Percentiles rank a stretch among this genome's conserved stretches.
Evolutionary conservation across 1,140 invertebrate species (phyloP).

Genomic region (Melitaea cinxia): DNA sequence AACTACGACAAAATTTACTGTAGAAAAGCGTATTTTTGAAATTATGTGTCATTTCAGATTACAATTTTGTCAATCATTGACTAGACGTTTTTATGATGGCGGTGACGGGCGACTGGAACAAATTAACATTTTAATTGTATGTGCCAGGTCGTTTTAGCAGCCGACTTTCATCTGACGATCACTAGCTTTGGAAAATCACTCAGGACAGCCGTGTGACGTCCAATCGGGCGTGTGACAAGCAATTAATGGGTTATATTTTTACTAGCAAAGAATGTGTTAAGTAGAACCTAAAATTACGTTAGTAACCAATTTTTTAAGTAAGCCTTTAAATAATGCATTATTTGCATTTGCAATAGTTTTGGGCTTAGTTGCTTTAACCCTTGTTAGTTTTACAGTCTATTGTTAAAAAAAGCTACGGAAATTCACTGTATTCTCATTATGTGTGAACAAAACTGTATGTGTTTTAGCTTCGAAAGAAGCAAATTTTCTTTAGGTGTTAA

Average conservation of each 20-base stretch:
- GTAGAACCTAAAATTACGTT: conserved; percentile 32
- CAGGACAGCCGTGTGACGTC: conserved; percentile 46
- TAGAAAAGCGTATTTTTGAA: not conserved
- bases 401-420: too few relatives aligned
- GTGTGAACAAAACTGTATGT: too few relatives aligned
- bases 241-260: conserved; percentile 71
- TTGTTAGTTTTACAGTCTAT: too few relatives aligned
- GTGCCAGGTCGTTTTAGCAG: conserved; percentile 52
- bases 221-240: conserved; percentile 63
- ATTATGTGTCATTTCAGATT: not conserved
- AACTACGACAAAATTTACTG: not conserved
- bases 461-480: too few relatives aligned
- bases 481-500: too few relatives aligned
- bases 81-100: conserved; percentile 7
- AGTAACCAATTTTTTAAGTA: not conserved
- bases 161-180: conserved; percentile 41
- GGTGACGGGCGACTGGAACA: conserved; percentile 11
- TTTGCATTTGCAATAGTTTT: too few relatives aligned
- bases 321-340: not conserved
- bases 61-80: conserved; percentile 13
- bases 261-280: conserved; percentile 44
- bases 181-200: conserved; percentile 58
- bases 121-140: conserved; percentile 77
- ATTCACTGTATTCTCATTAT: too few relatives aligned
- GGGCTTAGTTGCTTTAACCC: too few relatives aligned